Evolutionary conservation across 2,797 vertebrate genomes (phyloP).

Genomic region (Spheniscus humboldti): DNA sequence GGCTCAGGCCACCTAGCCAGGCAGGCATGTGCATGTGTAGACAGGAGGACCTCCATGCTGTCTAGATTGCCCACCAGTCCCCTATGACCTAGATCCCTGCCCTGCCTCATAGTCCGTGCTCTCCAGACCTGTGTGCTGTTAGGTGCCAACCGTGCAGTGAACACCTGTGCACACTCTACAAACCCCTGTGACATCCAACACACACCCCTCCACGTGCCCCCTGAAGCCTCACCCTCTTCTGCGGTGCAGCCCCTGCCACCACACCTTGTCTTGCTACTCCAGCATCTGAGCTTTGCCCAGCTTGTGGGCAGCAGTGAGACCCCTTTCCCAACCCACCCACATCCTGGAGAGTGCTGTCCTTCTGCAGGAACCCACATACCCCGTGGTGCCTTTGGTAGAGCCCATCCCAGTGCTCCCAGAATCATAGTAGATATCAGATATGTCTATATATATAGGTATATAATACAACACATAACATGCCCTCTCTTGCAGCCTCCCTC

Average conservation of each 20-base stretch:
- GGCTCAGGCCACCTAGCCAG: neutral
- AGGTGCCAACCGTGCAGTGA: fast-evolving
- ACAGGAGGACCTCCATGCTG: neutral
- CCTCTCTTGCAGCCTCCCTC: neutral
- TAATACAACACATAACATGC: neutral
- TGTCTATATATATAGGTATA: neutral
- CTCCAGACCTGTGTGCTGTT: neutral
- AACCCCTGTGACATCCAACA: neutral
- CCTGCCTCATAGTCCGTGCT: fast-evolving
- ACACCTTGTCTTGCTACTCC: fast-evolving
- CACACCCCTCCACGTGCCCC: fast-evolving
- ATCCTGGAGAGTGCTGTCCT: neutral
- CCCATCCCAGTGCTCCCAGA: neutral
- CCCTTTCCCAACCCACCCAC: neutral
- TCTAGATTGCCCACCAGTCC: no score
- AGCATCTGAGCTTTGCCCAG: neutral
- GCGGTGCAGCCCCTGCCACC: neutral
- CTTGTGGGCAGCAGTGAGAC: neutral
- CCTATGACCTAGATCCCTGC: neutral
- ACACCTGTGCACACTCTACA: fast-evolving
- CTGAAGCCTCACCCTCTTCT: neutral
- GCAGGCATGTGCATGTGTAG: neutral
- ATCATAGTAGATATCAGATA: fast-evolving
- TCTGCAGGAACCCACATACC: neutral
- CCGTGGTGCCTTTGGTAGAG: neutral